These are phyloP conservation scores for Chloropsis cyanopogon DNA, from an alignment of 2,113 vertebrate genomes.

Conservation along the genomic window DNA sequence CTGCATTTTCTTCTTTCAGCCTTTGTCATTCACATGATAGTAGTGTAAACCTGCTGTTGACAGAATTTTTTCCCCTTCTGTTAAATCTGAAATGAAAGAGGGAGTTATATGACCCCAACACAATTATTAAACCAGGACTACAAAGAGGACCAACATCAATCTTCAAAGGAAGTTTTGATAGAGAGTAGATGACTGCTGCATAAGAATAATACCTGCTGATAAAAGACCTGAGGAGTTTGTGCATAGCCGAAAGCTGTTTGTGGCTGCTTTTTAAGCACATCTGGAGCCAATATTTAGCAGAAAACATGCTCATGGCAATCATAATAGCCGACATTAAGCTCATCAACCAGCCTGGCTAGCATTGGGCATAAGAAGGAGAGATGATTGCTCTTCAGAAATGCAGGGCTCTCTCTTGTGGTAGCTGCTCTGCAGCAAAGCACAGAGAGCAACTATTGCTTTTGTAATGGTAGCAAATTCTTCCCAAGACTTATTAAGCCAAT, in stretches of 20 bases:
- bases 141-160: not conserved
- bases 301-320: not conserved
- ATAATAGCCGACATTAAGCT: not conserved
- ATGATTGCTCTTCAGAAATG: not conserved
- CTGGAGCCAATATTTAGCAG: not conserved
- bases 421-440: not conserved
- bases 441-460: not conserved
- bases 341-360: not conserved
- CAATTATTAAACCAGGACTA: not conserved
- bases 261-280: not conserved
- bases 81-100: not conserved
- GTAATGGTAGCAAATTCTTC: not conserved
- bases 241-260: not conserved
- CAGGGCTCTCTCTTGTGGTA: not conserved
- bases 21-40: not conserved
- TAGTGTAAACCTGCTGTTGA: not conserved
- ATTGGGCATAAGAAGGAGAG: not conserved
- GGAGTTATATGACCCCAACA: not conserved
- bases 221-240: not conserved
- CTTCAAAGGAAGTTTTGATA: not conserved
- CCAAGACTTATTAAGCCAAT: not conserved
- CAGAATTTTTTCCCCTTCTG: not conserved
- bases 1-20: not conserved
- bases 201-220: not conserved
- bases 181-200: not conserved